Conservation (phyloP, 2,113 vertebrate genomes). For the Antigone vipio region DNA sequence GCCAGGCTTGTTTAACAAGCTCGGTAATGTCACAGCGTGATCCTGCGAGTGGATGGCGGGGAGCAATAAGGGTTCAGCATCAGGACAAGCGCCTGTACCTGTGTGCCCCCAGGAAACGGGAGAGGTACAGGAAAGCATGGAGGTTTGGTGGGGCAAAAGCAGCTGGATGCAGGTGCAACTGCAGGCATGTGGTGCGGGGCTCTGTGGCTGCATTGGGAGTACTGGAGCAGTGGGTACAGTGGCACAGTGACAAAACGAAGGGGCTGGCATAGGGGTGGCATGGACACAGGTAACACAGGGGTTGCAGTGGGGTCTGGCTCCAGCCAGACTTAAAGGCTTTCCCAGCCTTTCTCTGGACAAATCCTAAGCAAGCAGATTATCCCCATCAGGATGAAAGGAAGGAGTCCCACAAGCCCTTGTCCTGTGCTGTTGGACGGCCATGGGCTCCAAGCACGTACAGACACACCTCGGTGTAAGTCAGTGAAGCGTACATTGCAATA, state of each 20-base stretch:
- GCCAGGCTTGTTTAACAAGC: not conserved
- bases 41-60: not conserved
- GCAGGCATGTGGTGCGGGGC: no score
- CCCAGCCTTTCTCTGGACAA: not conserved
- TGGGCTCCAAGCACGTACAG: accelerated
- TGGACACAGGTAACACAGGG: not conserved
- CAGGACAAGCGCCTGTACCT: not conserved
- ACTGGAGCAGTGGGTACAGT: not conserved
- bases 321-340: not conserved
- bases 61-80: not conserved
- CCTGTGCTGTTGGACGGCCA: accelerated
- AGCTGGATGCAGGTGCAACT: not conserved
- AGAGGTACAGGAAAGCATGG: not conserved
- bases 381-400: not conserved
- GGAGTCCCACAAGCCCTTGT: not conserved
- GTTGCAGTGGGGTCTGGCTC: not conserved
- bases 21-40: not conserved
- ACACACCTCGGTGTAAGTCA: not conserved
- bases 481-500: accelerated
- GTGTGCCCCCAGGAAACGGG: accelerated
- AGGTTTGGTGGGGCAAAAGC: not conserved
- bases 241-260: not conserved
- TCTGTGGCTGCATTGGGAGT: not conserved
- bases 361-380: not conserved
- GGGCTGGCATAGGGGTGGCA: not conserved